Evolutionary conservation across 2,888 invertebrate genomes (phyloP), one percentile per base, ranked within the genome.

Genomic region (Micoletzkya japonica): DNA sequence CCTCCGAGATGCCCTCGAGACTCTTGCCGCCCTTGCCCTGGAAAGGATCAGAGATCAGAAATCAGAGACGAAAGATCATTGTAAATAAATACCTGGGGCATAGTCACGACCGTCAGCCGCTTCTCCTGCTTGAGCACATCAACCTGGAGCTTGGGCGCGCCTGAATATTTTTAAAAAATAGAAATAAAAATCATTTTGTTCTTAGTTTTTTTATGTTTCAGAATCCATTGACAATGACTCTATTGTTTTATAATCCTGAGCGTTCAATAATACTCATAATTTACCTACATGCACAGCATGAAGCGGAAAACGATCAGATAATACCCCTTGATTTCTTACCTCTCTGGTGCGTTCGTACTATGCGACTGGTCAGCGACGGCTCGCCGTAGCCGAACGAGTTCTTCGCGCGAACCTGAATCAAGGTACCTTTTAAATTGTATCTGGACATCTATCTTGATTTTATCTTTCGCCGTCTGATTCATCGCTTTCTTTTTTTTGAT

Each of bases 341-440:
- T 63, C 81, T 73, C 34, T 76, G 80, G 72, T 86, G 85, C 4
- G 85, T 86, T 36, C 83, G 79, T 26, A 85, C 81, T 54, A 86
- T 86, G 59, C 86, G 64, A 58, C 79, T 78, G 60, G 93, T 91
- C 74, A 92, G 91, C 59, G 94, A 93, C 85, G 91, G 91, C 69
- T 92, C 92, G 87, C 95, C 93, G 92, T 93, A 93, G 0, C 96
- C 96, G 84, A 96, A 93, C 67, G 91, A 90, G 87, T 97, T 97
- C 77, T 91, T 90, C 0, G 94, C 93, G 0, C 93, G 90, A 37
- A 96, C 89, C 72, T 95, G 89, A 88, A n/a, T n/a, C n/a, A 96
- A 73, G 26, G 37, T 17, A 24, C 39, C 7, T 10, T 6, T 17
- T 17, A 10, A 39, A 39, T 39, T 6, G 17, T 39, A 39, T 39